These are phyloP conservation scores for Crepidodera aurea DNA, from an alignment of 2,888 invertebrate species.

Conservation along the genomic window DNA sequence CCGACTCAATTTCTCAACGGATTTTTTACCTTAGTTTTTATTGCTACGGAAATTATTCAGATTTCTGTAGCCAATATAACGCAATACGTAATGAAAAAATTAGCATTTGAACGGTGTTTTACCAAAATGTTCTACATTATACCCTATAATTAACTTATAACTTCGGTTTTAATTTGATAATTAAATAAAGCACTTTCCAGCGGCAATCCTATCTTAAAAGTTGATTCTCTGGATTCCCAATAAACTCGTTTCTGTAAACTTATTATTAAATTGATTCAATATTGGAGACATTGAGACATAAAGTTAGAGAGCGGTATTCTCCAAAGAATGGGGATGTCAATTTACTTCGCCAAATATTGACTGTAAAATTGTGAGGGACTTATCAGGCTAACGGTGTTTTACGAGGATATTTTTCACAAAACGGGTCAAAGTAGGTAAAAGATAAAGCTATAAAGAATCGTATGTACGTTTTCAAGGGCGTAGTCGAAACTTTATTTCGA, in stretches of 20 bases:
- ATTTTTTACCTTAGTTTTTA: too few relatives aligned
- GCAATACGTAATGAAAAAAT: too few relatives aligned
- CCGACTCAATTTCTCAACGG: too few relatives aligned
- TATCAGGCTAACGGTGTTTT: conserved; percentile 25
- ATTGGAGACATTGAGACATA: conserved; percentile 20
- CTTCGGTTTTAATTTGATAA: neutral
- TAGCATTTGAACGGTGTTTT: too few relatives aligned
- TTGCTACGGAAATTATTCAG: too few relatives aligned
- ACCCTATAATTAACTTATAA: too few relatives aligned
- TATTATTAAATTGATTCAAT: conserved; percentile 7
- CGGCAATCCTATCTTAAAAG: neutral
- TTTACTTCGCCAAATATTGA: conserved; percentile 36
- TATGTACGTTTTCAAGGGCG: neutral
- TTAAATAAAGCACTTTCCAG: neutral
- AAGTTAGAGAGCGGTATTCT: conserved; percentile 2
- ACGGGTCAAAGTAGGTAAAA: conserved; percentile 9
- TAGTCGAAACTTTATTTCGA: too few relatives aligned
- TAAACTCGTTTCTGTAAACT: neutral
- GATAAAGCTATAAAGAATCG: conserved; percentile 26
- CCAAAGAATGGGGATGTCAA: conserved; percentile 32
- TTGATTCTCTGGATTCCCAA: neutral
- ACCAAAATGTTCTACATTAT: too few relatives aligned
- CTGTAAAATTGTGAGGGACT: conserved; percentile 28
- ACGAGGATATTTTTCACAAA: conserved; percentile 26
- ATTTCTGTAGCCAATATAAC: too few relatives aligned